Percentiles rank a stretch among this genome's conserved stretches.
phyloP scores from a whole-genome alignment of 2,888 invertebrate species.

The Asteroscopus sphinx region DNA sequence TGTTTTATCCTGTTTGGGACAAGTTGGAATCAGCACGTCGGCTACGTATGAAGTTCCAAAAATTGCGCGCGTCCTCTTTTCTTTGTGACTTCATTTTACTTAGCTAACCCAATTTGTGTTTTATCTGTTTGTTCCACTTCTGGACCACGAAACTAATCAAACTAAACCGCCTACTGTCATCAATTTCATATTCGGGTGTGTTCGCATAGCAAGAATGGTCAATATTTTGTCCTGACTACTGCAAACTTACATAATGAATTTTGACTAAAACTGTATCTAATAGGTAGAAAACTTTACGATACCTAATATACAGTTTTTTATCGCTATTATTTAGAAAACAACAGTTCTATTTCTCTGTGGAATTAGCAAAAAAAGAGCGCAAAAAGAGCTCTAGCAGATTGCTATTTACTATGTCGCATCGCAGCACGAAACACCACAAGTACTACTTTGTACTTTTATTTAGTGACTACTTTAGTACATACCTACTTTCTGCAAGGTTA shows the following conservation, averaged over 20 bases:
- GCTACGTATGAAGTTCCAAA: too few species aligned
- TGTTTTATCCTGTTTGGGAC: conserved; percentile 36
- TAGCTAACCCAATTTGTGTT: conserved; percentile 41
- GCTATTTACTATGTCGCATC: background rate
- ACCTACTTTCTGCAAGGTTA: too few species aligned
- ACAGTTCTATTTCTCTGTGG: background rate
- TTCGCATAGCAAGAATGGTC: background rate
- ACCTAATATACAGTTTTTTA: too few species aligned
- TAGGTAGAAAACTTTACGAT: too few species aligned
- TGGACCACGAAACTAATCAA: conserved; percentile 42
- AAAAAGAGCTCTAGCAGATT: conserved; percentile 26
- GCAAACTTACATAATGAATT: too few species aligned
- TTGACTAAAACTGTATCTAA: too few species aligned
- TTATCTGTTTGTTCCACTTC: conserved; percentile 46
- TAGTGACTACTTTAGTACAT: background rate
- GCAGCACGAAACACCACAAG: background rate
- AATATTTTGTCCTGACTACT: background rate
- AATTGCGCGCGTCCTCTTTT: conserved; percentile 14
- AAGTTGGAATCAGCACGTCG: conserved; percentile 17
- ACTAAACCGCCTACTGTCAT: conserved; percentile 36
- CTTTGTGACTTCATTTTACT: conserved; percentile 30
- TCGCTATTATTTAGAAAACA: background rate
- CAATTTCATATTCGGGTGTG: conserved; percentile 24
- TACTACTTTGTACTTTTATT: background rate
- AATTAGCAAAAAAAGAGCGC: conserved; percentile 4